Evolutionary conservation across 2,113 vertebrate genomes (phyloP).

Genomic region (Hippocampus mohnikei): DNA sequence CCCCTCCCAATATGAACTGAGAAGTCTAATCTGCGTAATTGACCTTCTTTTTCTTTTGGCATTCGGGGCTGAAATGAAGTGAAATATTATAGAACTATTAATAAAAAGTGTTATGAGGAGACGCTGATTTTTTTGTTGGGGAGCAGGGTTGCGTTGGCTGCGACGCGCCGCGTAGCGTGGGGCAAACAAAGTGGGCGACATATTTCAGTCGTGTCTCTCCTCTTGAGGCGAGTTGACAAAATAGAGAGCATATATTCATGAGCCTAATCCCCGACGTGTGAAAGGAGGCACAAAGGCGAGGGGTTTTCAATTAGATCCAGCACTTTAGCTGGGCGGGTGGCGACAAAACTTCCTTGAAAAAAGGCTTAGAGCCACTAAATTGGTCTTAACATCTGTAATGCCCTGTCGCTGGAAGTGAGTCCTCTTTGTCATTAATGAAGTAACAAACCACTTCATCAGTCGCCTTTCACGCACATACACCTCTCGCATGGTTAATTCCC

Average conservation of each 20-base stretch:
- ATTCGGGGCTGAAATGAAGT: conserved; percentile 46
- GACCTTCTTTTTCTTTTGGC: conserved; percentile 46
- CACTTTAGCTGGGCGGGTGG: conserved; percentile 60
- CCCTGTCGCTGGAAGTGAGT: conserved; percentile 66
- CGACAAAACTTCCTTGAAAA: conserved; percentile 70
- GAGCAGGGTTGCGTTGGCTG: neutral
- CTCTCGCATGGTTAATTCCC: conserved; percentile 56
- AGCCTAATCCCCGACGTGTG: conserved; percentile 69
- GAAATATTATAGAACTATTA: conserved; percentile 72
- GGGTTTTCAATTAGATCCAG: conserved; percentile 72
- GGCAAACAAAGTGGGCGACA: neutral
- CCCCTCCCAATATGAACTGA: conserved; percentile 82
- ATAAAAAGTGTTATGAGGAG: conserved; percentile 74
- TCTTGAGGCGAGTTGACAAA: conserved; percentile 69
- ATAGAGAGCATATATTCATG: conserved; percentile 73
- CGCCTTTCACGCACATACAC: conserved; percentile 58
- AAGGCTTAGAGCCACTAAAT: conserved; percentile 70
- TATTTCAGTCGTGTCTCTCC: conserved; percentile 43
- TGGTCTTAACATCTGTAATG: conserved; percentile 77
- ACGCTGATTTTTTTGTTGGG: conserved; percentile 16
- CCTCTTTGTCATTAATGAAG: conserved; percentile 80
- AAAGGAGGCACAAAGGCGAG: conserved; percentile 67
- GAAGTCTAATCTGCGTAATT: conserved; percentile 73
- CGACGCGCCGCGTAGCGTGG: too few relatives aligned
- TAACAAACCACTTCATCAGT: conserved; percentile 82